phyloP scores from a whole-genome alignment of 2,113 vertebrate genomes.

The Thermophis baileyi region DNA sequence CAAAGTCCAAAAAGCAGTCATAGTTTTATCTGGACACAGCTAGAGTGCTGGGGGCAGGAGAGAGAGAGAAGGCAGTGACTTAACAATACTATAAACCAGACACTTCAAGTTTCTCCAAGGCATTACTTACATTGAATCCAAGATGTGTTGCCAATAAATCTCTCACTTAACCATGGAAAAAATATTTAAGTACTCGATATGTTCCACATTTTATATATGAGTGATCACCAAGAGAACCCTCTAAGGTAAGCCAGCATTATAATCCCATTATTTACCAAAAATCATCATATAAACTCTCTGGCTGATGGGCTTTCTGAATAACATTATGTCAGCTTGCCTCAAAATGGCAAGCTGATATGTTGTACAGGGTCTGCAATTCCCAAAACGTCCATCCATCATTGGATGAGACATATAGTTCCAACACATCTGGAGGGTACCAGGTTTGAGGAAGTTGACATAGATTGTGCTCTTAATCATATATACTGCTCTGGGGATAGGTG shows the following conservation, averaged over 20 bases:
- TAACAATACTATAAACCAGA: neutral
- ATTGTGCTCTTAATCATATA: neutral
- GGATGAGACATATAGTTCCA: neutral
- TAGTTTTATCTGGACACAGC: conserved; percentile 14
- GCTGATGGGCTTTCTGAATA: neutral
- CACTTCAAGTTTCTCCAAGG: neutral
- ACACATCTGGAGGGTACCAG: neutral
- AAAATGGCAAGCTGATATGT: neutral
- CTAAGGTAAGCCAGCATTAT: neutral
- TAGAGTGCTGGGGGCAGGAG: neutral
- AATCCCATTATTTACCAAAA: neutral
- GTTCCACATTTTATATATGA: neutral
- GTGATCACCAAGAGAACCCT: neutral
- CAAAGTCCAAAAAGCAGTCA: conserved; percentile 6
- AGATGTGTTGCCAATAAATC: neutral
- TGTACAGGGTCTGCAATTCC: neutral
- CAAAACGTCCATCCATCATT: neutral
- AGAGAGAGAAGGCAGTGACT: neutral
- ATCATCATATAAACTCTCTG: neutral
- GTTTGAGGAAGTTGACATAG: neutral
- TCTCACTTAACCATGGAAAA: neutral
- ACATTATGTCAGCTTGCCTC: neutral
- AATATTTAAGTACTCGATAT: neutral
- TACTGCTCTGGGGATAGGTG: neutral
- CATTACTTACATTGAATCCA: neutral